phyloP scores from a whole-genome alignment of 1,140 invertebrate genomes.

The Camponotus floridanus region DNA sequence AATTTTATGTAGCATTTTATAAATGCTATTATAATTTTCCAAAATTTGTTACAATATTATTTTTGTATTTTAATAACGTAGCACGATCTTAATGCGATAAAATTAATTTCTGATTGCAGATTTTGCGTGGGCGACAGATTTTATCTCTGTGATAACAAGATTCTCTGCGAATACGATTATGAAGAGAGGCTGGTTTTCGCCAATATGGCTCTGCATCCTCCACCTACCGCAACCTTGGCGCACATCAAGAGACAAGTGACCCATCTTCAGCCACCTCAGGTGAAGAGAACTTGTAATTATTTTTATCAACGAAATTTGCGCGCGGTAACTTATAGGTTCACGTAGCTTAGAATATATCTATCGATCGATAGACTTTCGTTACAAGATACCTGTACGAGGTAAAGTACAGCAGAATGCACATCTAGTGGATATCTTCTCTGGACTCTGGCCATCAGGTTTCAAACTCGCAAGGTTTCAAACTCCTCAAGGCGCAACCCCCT shows the following conservation, averaged over 20 bases:
- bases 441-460: constrained; percentile 58
- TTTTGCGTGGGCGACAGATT: constrained; percentile 98
- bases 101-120: constrained; percentile 87
- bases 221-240: constrained; percentile 89
- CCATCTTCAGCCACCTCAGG: constrained; percentile 88
- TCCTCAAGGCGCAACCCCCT: constrained; percentile 78
- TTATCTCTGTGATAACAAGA: constrained; percentile 97
- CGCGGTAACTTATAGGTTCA: background rate
- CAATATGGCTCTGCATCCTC: constrained; percentile 95
- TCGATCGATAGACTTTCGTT: constrained; percentile 31
- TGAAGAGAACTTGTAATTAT: constrained; percentile 78
- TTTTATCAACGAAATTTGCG: background rate
- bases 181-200: constrained; percentile 96
- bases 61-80: background rate
- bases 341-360: background rate
- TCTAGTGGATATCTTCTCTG: constrained; percentile 24
- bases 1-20: background rate
- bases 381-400: background rate
- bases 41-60: background rate
- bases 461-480: constrained; percentile 66
- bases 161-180: constrained; percentile 97
- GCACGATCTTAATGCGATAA: background rate
- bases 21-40: background rate
- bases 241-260: constrained; percentile 95
- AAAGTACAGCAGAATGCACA: background rate